Percentiles rank a stretch among this genome's conserved stretches.
phyloP scores from a whole-genome alignment of 1,140 invertebrate species.

The Lethocerus indicus region DNA sequence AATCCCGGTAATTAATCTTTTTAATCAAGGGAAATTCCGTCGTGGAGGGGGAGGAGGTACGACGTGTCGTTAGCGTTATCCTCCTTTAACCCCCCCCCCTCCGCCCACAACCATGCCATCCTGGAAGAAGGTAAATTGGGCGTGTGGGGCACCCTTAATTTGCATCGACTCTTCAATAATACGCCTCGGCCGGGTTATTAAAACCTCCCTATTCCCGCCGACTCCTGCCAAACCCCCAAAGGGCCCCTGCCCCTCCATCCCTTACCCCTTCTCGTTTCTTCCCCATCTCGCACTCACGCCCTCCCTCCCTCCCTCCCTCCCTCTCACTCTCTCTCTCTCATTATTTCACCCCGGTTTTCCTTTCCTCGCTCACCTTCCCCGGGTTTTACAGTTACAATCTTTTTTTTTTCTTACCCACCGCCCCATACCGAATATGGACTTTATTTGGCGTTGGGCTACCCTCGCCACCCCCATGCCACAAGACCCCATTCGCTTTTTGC shows the following conservation, averaged over 20 bases:
- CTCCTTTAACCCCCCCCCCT: neutral
- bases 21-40: conserved; percentile 15
- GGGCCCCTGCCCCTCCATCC: too few species aligned
- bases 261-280: too few species aligned
- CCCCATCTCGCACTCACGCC: neutral
- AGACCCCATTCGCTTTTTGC: too few species aligned
- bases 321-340: conserved; percentile 3
- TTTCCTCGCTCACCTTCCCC: conserved; percentile 14
- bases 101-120: neutral
- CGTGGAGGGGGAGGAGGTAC: conserved; percentile 2
- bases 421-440: too few species aligned
- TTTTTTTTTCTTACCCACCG: too few species aligned
- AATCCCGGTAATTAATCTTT: conserved; percentile 13
- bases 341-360: conserved; percentile 7
- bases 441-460: too few species aligned
- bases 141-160: conserved; percentile 8
- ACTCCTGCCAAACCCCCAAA: too few species aligned
- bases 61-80: conserved; percentile 14
- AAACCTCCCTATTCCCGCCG: conserved; percentile 10
- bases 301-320: neutral
- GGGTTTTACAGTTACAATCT: too few species aligned
- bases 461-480: too few species aligned
- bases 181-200: conserved; percentile 12
- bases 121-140: conserved; percentile 5
- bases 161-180: conserved; percentile 14